These are phyloP conservation scores for Apus apus DNA, from an alignment of 2,113 vertebrate genomes.

Conservation along the genomic window DNA sequence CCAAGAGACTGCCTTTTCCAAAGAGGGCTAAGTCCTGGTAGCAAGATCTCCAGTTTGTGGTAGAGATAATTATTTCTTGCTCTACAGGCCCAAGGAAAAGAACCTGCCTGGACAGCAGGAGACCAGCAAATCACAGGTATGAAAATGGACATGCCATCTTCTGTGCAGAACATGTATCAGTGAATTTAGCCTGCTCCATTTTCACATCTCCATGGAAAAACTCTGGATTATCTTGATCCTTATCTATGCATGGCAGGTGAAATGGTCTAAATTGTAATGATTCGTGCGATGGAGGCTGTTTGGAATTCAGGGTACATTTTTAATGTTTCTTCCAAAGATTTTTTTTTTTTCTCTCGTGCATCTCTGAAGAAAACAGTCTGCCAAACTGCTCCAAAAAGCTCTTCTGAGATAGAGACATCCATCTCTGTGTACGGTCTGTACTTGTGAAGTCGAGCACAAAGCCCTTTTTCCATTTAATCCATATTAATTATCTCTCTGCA, in stretches of 20 bases:
- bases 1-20: neutral
- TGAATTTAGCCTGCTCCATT: neutral
- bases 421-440: slow-evolving; percentile 46
- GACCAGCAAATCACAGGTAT: neutral
- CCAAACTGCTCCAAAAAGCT: slow-evolving; percentile 46
- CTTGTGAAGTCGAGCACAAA: slow-evolving; percentile 58
- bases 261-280: neutral
- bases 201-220: neutral
- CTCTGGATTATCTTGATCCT: neutral
- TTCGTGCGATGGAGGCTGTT: neutral
- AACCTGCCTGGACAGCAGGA: neutral
- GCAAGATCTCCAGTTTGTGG: neutral
- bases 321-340: slow-evolving; percentile 11
- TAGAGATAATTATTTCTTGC: neutral
- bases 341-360: neutral
- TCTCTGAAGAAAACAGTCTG: slow-evolving; percentile 32
- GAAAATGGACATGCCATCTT: neutral
- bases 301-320: neutral
- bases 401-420: slow-evolving; percentile 37
- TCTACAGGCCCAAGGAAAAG: neutral
- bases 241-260: neutral
- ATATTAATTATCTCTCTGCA: slow-evolving; percentile 54
- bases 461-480: slow-evolving; percentile 44
- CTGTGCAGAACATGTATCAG: neutral
- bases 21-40: neutral